Evolutionary conservation across 2,888 invertebrate genomes (phyloP), one percentile per base, ranked within the genome.

Genomic region (Cephonodes hylas): DNA sequence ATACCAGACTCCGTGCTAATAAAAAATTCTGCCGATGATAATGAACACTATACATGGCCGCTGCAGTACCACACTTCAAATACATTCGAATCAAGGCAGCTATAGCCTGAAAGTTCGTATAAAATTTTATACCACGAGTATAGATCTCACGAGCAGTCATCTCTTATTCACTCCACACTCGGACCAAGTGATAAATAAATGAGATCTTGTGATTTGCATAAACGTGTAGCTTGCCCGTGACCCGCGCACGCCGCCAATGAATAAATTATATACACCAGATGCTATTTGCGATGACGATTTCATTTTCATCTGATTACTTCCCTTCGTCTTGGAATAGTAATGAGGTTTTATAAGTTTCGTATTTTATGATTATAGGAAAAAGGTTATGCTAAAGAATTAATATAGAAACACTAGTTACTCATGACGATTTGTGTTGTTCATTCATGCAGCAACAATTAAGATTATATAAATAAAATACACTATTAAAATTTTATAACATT

Each of bases 251-350:
- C 66, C 64, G 48, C 48, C 15, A 27, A 75, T 79, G 80, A 80
- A 80, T 82, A 81, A 81, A 83, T 82, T 83, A 77, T 66, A 72
- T 72, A 75, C 72, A 70, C 71, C 77, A 71, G 75, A 80, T 74
- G 78, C 80, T 83, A 80, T 83, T 80, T 77, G 79, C 74, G 78
- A 80, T 76, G 81, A 84, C 83, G 81, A 82, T 80, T 85, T 83
- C 77, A 80, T 80, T 81, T 81, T 74, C 73, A 70, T 72, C 74
- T 80, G 81, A 85, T 84, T 84, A 79, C 81, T 80, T 76, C 73
- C 74, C 69, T 66, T 68, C 68, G 72, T 71, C 74, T 73, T 73
- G 63, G 83, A 80, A 84, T 83, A 79, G 78, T 80, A 79, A 85
- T 76, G 76, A 80, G 77, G 63, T 63, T 64, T 74, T 74, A 46